Conservation (phyloP, 1,140 invertebrate genomes). For the Rhyacophila brunnea region DNA sequence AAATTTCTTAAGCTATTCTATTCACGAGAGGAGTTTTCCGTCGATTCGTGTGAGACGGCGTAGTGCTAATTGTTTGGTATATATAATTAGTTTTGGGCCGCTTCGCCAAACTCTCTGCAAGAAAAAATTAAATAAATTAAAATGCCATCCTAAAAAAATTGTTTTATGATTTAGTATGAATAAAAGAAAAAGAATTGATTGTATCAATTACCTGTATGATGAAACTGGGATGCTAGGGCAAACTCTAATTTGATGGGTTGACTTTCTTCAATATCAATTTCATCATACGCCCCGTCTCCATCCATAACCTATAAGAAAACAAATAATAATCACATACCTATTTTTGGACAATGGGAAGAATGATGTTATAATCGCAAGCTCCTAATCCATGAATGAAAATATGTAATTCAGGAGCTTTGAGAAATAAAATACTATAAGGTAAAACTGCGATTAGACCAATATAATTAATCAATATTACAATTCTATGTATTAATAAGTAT, state of each 20-base stretch:
- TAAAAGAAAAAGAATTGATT: not conserved
- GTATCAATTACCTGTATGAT: conserved; percentile 27
- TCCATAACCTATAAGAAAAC: conserved; percentile 43
- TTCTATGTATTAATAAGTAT: too few relatives aligned
- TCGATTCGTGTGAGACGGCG: conserved; percentile 47
- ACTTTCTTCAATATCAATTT: conserved; percentile 47
- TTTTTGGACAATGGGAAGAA: not conserved
- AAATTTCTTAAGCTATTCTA: conserved; percentile 47
- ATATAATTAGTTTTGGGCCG: conserved; percentile 49
- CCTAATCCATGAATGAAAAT: too few relatives aligned
- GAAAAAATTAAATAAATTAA: conserved; percentile 14
- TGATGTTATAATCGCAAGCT: not conserved
- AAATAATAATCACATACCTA: not conserved
- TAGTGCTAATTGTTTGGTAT: conserved; percentile 44
- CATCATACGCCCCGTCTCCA: conserved; percentile 50
- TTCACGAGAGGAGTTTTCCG: conserved; percentile 60
- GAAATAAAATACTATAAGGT: too few relatives aligned
- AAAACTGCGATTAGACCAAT: too few relatives aligned
- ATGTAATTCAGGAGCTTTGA: too few relatives aligned
- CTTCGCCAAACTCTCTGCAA: conserved; percentile 47
- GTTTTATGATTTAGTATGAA: not conserved
- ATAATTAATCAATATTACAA: too few relatives aligned
- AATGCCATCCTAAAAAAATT: not conserved
- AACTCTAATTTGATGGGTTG: conserved; percentile 51
- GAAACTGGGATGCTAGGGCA: conserved; percentile 45